Evolutionary conservation across 2,113 vertebrate genomes (phyloP), one percentile per base, ranked within the genome.

Genomic region (Thoracochromis brauschi): DNA sequence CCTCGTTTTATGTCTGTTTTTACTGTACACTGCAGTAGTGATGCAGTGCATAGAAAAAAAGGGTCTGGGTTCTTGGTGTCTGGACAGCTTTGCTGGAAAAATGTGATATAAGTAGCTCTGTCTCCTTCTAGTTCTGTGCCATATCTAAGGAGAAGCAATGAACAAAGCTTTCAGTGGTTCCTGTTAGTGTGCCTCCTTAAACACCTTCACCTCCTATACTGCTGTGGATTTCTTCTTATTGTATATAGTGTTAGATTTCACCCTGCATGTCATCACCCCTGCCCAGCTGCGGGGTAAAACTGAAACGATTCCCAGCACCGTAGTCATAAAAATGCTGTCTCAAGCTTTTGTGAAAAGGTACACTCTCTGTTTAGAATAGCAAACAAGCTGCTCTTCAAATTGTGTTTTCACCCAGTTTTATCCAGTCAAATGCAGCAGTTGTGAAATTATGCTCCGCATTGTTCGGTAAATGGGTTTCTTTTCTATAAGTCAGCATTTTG

Each of bases 1-100:
- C 86, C 91, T 94, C 89, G 87, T 93, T 95, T 94, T 92, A 93
- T 91, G 94, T 92, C 93, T 94, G 91, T 91, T 94, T 94, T 95
- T 85, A 90, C 89, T 90, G 94, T 92, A 91, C 63, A 53, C 86
- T 92, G 88, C 86, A 91, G 83, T 58, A 84, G 83, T 87, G 79
- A 83, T 71, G 87, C 84, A 79, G 51, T 84, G 81, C 51, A 82
- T 45, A 75, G 82, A 55, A 81, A n/a, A n/a, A 29, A 55, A 83
- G 13, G 49, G 81, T 53, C 73, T 81, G 42, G 63, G 5, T 78
- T 82, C 90, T 89, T 51, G 51, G 33, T 47, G 85, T 90, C 87
- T 89, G 85, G 47, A 89, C 49, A 81, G 80, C 63, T 84, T 84
- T 40, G 24, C 55, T 84, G 54, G 81, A 84, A 87, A 87, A 90